Percentiles rank a stretch among this genome's conserved stretches.
phyloP scores from a whole-genome alignment of 2,888 invertebrate genomes.

The Philereme vetulata region DNA sequence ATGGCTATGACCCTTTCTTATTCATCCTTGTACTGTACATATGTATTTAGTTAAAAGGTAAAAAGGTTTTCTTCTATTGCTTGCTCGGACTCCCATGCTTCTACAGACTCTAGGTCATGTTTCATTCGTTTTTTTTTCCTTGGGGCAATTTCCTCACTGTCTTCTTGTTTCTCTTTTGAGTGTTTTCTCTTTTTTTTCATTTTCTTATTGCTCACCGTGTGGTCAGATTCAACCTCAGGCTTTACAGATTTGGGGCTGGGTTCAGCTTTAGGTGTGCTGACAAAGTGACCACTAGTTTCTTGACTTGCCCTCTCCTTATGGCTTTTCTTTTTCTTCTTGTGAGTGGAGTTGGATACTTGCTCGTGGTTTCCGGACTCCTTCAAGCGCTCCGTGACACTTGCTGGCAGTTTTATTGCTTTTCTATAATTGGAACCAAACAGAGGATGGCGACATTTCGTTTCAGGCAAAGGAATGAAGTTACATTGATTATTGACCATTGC shows the following conservation, averaged over 20 bases:
- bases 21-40: background rate
- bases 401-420: constrained; percentile 58
- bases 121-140: constrained; percentile 53
- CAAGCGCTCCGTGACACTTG: constrained; percentile 49
- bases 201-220: constrained; percentile 1
- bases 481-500: constrained; percentile 51
- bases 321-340: constrained; percentile 3
- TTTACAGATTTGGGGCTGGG: background rate
- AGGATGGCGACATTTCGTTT: constrained; percentile 71
- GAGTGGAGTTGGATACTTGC: no score
- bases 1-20: no score
- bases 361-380: constrained; percentile 16
- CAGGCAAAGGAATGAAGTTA: constrained; percentile 65
- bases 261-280: constrained; percentile 5
- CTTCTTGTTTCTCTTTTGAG: no score
- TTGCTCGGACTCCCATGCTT: constrained; percentile 69
- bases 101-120: constrained; percentile 52
- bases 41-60: constrained; percentile 52
- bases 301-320: background rate
- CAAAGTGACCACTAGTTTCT: background rate
- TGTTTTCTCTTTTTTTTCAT: constrained; percentile 23
- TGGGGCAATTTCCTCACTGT: constrained; percentile 1
- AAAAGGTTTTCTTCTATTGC: constrained; percentile 73
- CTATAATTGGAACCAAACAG: constrained; percentile 68
- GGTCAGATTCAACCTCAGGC: constrained; percentile 1